Percentiles rank a stretch among this genome's conserved stretches.
These are phyloP conservation scores for Python bivittatus DNA, from an alignment of 2,113 vertebrate species.

Conservation along the genomic window DNA sequence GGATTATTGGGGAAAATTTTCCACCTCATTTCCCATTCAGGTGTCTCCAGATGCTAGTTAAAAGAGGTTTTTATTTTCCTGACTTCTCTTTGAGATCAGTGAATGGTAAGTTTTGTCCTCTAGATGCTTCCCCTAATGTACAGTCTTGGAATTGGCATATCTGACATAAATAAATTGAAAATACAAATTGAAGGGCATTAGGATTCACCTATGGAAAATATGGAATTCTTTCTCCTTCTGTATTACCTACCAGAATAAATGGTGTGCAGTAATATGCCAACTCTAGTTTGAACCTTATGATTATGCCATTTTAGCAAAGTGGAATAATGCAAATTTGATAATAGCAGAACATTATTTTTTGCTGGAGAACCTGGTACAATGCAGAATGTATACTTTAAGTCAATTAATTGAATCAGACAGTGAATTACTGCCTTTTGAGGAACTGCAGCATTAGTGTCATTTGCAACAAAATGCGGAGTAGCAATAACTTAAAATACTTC, in stretches of 20 bases:
- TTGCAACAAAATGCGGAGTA: background rate
- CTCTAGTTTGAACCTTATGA: background rate
- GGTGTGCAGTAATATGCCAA: background rate
- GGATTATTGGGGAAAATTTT: background rate
- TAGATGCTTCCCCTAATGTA: background rate
- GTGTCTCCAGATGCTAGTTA: background rate
- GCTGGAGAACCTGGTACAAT: background rate
- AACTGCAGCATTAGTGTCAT: background rate
- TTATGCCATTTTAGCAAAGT: background rate
- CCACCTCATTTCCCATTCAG: background rate
- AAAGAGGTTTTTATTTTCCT: background rate
- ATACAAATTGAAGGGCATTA: background rate
- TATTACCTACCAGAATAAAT: background rate
- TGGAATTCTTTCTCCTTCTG: background rate
- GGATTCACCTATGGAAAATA: background rate
- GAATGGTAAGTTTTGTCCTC: background rate
- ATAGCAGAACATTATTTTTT: background rate
- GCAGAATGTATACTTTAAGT: background rate
- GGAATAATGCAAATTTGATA: background rate
- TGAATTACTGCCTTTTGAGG: background rate
- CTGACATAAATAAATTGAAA: background rate
- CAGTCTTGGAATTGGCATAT: background rate
- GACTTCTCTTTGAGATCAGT: background rate
- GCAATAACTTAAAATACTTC: background rate
- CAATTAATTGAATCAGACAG: background rate